Base-by-base conservation (phyloP, 1,140 invertebrate genomes). In the Melanaphis sacchari region DNA sequence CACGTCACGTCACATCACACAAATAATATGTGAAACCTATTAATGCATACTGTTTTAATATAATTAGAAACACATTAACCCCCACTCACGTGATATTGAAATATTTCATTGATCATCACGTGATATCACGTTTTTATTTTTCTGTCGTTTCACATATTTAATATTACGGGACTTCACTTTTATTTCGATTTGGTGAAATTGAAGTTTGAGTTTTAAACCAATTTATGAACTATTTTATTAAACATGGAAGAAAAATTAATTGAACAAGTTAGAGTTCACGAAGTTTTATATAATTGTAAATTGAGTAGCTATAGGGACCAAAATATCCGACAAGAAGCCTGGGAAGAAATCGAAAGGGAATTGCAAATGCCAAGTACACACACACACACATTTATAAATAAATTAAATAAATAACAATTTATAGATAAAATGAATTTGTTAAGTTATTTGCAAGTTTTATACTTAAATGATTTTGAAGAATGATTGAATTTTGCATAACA, bases 1-100 rank as follows among this genome's bases (percentile, higher is more conserved):
- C 59, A 81, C n/a, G 66, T 82, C 81, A 82, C 38, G 81, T 81
- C 76, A 81, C 76, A n/a, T 82, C 82, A 84, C 82, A 84, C 40
- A 22, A 84, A 24, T 84, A 41, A 84, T 41, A 84, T 84, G 76
- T 82, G 76, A 82, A 82, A 82, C 36, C 76, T 82, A 82, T 82
- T 82, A 82, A 82, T 82, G 24, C 76, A 40, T 82, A 38, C 76
- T 82, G 76, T 82, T 82, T 82, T 82, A 82, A 82, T 38, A 82
- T 82, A 40, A 40, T 82, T 82, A 82, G 36, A 82, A 82, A 82
- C 76, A 82, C 36, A 82, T 82, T 82, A 82, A 38, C 76, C 76
- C 76, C 76, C 36, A 82, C 76, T 82, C 76, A 82, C n/a, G 76
- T 40, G 36, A 82, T 82, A 82, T 82, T 82, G 22, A 38, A 82